Conservation (phyloP, 2,113 vertebrate species). For the Actenoides lindsayi region DNA sequence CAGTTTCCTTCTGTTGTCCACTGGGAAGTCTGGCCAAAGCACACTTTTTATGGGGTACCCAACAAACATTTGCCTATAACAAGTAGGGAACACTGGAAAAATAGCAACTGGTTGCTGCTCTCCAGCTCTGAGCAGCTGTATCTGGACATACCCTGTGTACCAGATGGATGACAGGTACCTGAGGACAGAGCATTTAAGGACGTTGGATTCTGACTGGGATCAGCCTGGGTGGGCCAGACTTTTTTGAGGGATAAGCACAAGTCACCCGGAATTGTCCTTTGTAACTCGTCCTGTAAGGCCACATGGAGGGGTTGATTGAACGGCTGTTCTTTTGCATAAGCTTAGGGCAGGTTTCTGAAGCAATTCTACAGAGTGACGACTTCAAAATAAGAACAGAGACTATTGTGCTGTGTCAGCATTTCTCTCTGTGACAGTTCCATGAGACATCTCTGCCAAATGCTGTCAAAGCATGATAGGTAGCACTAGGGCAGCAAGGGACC, state of each 20-base stretch:
- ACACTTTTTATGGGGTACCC: background rate
- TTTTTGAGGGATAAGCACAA: background rate
- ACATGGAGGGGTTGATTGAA: background rate
- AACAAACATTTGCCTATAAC: background rate
- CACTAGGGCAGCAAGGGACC: background rate
- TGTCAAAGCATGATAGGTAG: background rate
- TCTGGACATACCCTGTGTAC: fast-evolving
- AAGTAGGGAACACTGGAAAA: background rate
- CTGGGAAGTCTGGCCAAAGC: background rate
- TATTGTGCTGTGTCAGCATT: background rate
- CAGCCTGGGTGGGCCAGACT: background rate
- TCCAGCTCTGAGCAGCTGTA: background rate
- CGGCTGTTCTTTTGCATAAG: background rate
- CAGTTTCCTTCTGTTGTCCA: background rate
- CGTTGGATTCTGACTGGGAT: background rate
- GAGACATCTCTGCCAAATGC: background rate
- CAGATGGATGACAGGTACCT: background rate
- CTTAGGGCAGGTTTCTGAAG: too few relatives aligned
- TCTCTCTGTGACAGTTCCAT: background rate
- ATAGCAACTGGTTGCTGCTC: background rate
- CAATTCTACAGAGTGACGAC: fast-evolving
- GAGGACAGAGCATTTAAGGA: background rate
- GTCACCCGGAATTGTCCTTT: background rate
- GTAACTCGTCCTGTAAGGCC: background rate
- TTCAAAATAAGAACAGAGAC: background rate